Base-by-base conservation (phyloP, 2,888 invertebrate genomes). In the Drosophila leonis region DNA sequence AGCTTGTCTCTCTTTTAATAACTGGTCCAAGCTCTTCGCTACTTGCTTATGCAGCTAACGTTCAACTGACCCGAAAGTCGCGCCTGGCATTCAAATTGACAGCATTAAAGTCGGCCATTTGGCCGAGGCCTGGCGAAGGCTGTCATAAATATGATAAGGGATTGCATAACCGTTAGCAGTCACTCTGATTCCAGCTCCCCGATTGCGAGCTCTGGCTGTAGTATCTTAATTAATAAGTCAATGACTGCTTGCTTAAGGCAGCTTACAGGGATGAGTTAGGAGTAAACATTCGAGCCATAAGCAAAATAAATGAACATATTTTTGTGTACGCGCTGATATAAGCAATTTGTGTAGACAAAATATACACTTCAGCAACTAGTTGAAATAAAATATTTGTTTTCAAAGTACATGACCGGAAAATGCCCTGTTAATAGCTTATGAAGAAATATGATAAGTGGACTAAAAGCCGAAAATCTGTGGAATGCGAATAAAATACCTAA, bases 121-220 rank as follows among this genome's bases (percentile, higher is more conserved):
- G 68, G 62, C 64, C 51, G 57, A 33, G 29, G 15, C 27, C 49
- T 42, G 65, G 66, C 62, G 49, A 60, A 51, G 67, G 57, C 83
- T 85, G 86, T 84, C 90, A 84, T 88, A 83, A 88, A 77, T 90
- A 72, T 84, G 84, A 84, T 80, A 84, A 84, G 84, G 90, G 84
- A 79, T 72, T 66, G 60, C 65, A 62, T 56, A 56, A 33, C 57
- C 35, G 33, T 18, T 52, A 44, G 52, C 24, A 44, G 56, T 59
- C 44, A 35, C 59, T 37, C 52, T 52, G 37, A 33, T 63, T 49
- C 56, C 56, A 35, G 46, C n/a, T 24, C 52, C 29, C 18, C 20
- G 39, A 42, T 39, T 49, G 49, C 64, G 39, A 10, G n/a, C 37
- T 5, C 74, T 51, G 65, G 59, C 61, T 70, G 60, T 68, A 73